phyloP scores from a whole-genome alignment of 2,797 vertebrate genomes.

The Enteromius thamalakanensis region DNA sequence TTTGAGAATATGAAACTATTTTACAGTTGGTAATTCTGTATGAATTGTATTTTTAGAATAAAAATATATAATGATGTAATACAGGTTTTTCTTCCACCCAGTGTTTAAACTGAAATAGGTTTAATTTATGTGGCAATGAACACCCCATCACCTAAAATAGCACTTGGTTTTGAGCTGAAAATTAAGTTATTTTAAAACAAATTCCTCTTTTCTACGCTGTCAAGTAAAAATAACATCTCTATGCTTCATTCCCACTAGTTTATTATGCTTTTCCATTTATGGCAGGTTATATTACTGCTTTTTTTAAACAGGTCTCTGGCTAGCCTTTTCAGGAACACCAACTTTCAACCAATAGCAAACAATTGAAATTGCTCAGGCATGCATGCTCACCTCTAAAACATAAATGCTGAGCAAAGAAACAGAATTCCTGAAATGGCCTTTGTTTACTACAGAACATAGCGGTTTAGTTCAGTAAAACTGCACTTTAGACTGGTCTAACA shows the following conservation, averaged over 20 bases:
- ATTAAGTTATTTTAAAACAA: constrained; percentile 1
- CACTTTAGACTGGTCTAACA: neutral
- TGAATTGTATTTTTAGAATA: neutral
- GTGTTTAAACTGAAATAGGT: constrained; percentile 5
- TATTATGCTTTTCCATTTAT: constrained; percentile 26
- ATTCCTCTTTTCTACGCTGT: constrained; percentile 5
- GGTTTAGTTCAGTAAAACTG: constrained; percentile 2
- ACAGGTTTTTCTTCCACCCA: neutral
- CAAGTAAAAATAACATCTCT: constrained; percentile 17
- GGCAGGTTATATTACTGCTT: constrained; percentile 29
- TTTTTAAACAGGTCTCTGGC: constrained; percentile 22
- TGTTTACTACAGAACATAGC: constrained; percentile 21
- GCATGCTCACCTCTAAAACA: constrained; percentile 31
- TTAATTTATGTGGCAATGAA: constrained; percentile 16
- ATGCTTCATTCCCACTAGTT: neutral
- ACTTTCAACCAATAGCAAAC: constrained; percentile 40
- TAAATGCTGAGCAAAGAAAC: constrained; percentile 34
- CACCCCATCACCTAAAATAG: constrained; percentile 24
- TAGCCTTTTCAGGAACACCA: constrained; percentile 32
- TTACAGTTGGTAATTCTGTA: neutral
- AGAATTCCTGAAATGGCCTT: constrained; percentile 14
- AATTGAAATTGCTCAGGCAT: constrained; percentile 40
- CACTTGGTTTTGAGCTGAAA: neutral
- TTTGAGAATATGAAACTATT: neutral
- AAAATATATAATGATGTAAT: neutral